Base-by-base conservation (phyloP, 2,113 vertebrate species). In the Tragelaphus scriptus region DNA sequence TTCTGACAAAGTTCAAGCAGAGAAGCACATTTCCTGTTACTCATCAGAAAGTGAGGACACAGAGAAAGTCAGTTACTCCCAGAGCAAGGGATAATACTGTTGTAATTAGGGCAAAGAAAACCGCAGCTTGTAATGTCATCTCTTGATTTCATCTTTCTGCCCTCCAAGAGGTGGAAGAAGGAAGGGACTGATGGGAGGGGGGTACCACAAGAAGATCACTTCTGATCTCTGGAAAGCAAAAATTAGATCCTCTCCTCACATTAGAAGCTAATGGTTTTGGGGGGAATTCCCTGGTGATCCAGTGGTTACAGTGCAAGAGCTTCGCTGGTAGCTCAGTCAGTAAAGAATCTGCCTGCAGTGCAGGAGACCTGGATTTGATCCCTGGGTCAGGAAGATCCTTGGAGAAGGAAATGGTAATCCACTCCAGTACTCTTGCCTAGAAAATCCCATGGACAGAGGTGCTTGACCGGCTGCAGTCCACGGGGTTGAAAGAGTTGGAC, bases 1-100 rank as follows among this genome's bases (percentile, higher is more conserved):
- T 86, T 92, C 88, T 93, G 88, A 87, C 85, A 82, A 94, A 93
- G 59, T 91, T 94, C 93, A 94, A 93, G 49, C 32, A 32, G 32
- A 94, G 95, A 90, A 85, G 82, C 21, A 47, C 14, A 36, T 88
- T 94, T 86, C 10, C 91, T 94, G 87, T 97, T 93, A 97, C 86
- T 96, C 77, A 95, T 94, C 91, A 95, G 94, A 97, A 97, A 95
- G 65, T 49, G 85, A 97, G 87, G 85, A 28, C 12, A 53, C 53
- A 90, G 80, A 88, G 96, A 96, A 96, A 92, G 91, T 36, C 58
- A 63, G 79, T 96, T 96, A 95, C 88, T 97, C 97, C 93, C 23
- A 65, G 65, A 80, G 58, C 75, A 88, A 59, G 65, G 63, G 71
- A 89, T 49, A 97, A 26, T 49, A 77, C n/a, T 94, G 63, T 65